These are phyloP conservation scores for Trichogramma dendrolimi DNA, from an alignment of 2,888 invertebrate species.

Conservation along the genomic window DNA sequence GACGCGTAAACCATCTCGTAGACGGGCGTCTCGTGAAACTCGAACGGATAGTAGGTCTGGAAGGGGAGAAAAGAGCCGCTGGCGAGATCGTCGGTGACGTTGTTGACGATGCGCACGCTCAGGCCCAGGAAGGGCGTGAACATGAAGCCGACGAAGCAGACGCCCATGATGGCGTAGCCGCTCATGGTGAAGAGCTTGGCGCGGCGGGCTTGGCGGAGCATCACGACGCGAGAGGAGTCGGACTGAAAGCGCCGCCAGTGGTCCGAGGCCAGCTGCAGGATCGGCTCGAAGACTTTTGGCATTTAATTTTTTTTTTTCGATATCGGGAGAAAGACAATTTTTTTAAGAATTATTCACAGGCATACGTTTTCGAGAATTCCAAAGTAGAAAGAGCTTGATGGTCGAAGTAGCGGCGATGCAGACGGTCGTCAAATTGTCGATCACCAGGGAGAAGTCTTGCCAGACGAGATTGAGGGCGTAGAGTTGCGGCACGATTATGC, in stretches of 20 bases:
- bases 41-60: constrained; percentile 14
- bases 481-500: no score
- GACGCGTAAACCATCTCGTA: not conserved
- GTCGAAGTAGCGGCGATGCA: no score
- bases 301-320: no score
- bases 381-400: no score
- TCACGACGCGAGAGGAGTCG: constrained; percentile 3
- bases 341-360: no score
- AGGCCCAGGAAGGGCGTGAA: not conserved
- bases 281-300: no score
- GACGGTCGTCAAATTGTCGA: no score
- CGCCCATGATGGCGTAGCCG: not conserved
- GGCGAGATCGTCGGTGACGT: constrained; percentile 11
- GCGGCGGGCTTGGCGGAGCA: constrained; percentile 3
- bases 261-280: no score
- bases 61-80: not conserved
- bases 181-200: constrained; percentile 3
- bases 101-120: constrained; percentile 2
- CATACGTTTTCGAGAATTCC: no score
- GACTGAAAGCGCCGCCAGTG: constrained; percentile 4
- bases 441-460: no score
- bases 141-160: not conserved
- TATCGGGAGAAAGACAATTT: no score
- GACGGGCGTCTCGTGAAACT: constrained; percentile 1
- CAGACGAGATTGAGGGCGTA: no score